phyloP scores from a whole-genome alignment of 2,888 invertebrate genomes.

The Pterostichus niger region DNA sequence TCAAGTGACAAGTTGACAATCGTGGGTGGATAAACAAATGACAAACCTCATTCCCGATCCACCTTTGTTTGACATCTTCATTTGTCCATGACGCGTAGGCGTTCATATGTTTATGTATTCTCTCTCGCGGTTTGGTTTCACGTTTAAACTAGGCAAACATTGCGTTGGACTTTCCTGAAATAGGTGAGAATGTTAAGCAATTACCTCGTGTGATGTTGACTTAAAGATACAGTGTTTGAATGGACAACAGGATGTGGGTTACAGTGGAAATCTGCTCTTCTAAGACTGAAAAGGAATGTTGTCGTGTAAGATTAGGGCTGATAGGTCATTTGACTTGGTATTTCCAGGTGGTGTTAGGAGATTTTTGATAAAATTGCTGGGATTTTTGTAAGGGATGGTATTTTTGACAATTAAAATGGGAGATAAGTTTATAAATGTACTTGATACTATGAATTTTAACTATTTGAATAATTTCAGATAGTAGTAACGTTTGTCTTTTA shows the following conservation, averaged over 20 bases:
- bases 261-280: slow-evolving; percentile 1
- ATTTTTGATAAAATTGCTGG: slow-evolving; percentile 32
- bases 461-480: too few species aligned
- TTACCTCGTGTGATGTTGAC: slow-evolving; percentile 49
- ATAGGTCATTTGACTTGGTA: background rate
- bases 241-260: slow-evolving; percentile 44
- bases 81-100: slow-evolving; percentile 36
- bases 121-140: background rate
- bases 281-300: slow-evolving; percentile 5
- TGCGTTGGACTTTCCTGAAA: slow-evolving; percentile 50
- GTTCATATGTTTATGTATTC: slow-evolving; percentile 24
- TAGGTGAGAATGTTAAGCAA: slow-evolving; percentile 65
- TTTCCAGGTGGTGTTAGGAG: slow-evolving; percentile 20
- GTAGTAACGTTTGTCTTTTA: too few species aligned
- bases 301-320: background rate
- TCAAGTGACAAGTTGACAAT: slow-evolving; percentile 33
- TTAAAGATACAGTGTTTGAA: slow-evolving; percentile 26
- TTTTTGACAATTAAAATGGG: slow-evolving; percentile 26
- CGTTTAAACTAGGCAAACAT: slow-evolving; percentile 32
- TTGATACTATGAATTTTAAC: background rate
- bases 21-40: slow-evolving; percentile 64
- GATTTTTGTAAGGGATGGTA: slow-evolving; percentile 28
- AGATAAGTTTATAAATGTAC: slow-evolving; percentile 7
- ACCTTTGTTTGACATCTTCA: slow-evolving; percentile 65
- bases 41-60: slow-evolving; percentile 35